Evolutionary conservation across 2,797 vertebrate species (phyloP).

Genomic region (Pangasius mekongensis): DNA sequence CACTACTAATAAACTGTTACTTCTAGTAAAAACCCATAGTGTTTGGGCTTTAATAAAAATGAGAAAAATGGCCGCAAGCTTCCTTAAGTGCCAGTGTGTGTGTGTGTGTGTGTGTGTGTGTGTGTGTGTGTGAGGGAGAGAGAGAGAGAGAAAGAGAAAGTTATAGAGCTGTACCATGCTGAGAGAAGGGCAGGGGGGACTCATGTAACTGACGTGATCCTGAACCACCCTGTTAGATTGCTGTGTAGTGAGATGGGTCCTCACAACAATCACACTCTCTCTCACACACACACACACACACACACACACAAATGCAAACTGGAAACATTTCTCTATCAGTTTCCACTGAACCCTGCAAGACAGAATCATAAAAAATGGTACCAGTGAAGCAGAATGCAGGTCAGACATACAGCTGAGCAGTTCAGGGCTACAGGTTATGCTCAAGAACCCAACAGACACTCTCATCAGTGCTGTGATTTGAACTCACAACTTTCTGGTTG

Average conservation of each 20-base stretch:
- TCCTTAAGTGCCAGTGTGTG: not conserved
- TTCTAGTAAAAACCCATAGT: not conserved
- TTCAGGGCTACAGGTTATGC: not conserved
- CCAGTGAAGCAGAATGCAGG: not conserved
- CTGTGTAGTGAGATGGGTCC: conserved; percentile 52
- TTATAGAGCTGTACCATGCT: not conserved
- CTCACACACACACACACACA: not conserved
- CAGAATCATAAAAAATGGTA: not conserved
- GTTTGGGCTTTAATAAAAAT: not conserved
- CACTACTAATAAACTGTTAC: not conserved
- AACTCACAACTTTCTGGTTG: not conserved
- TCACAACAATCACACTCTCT: not conserved
- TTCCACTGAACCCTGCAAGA: not conserved
- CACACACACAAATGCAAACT: conserved; percentile 9
- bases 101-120: conserved; percentile 1
- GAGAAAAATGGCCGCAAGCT: not conserved
- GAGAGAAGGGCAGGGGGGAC: conserved; percentile 33
- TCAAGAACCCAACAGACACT: not conserved
- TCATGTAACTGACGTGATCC: conserved; percentile 59
- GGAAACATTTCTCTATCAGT: not conserved
- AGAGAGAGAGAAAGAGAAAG: not conserved
- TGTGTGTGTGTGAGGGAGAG: not conserved
- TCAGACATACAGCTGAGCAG: not conserved
- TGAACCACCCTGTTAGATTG: conserved; percentile 50
- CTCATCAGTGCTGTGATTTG: not conserved